Base-by-base conservation (phyloP, 1,140 invertebrate genomes). In the Drosophila repleta region DNA sequence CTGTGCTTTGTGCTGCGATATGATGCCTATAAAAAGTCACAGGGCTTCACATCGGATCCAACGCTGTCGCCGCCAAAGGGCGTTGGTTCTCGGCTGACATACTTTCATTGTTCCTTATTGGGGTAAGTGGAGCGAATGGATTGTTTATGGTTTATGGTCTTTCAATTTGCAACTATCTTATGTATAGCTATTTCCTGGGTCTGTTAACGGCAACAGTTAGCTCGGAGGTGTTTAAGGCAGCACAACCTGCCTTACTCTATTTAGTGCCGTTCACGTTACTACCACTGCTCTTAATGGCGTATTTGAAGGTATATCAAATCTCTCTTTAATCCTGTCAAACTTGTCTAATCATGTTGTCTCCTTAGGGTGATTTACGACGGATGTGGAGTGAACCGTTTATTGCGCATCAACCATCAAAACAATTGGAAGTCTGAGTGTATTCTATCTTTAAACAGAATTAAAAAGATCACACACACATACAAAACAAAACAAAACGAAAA, bases 301-400 rank as follows among this genome's bases (percentile, higher is more conserved):
- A 99, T 93, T 93, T 99, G 49, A 99, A 99, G 95, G 98, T 98
- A 93, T 91, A 58, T 73, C 61, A 46, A 2, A 26, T 0, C 8
- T 11, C 13, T 0, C 3, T 46, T 11, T 15, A n/a, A n/a, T n/a
- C n/a, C n/a, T 13, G 24, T 41, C 13, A 15, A 10, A 41, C 51
- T 6, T 20, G 17, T 6, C 0, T 24, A 35, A 58, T 21, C 8
- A 11, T 24, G n/a, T 7, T 4, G 1, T 52, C 2, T 24, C 1
- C 15, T 10, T 91, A 98, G 97, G 98, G 98, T 78, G 98, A 99
- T 93, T 93, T 99, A 65, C 94, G 97, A 91, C 94, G 97, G 80
- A 99, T 99, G 98, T 99, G 98, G 98, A 97, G 97, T 90, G 98
- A 99, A 93, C 98, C 98, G 35, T 99, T 99, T 92, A 97, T 97